phyloP scores from a whole-genome alignment of 2,797 vertebrate genomes.

The Molossus molossus region DNA sequence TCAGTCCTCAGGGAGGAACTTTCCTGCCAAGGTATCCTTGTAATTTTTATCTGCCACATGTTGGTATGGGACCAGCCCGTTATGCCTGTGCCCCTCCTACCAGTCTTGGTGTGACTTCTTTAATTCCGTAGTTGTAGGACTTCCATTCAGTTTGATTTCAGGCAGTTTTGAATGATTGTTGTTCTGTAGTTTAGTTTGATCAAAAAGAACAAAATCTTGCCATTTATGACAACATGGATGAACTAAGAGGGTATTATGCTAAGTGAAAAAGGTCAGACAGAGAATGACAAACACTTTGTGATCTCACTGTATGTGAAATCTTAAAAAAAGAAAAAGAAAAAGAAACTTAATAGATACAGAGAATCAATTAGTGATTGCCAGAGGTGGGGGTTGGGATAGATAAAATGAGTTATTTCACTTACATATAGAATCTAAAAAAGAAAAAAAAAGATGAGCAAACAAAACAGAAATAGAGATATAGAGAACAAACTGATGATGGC shows the following conservation, averaged over 20 bases:
- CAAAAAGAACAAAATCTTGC: too few species aligned
- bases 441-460: not conserved
- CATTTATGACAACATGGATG: not conserved
- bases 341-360: not conserved
- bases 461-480: not conserved
- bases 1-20: too few species aligned
- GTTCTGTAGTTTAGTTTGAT: too few species aligned
- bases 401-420: not conserved
- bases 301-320: not conserved
- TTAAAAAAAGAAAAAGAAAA: not conserved
- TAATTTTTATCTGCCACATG: too few species aligned
- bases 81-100: too few species aligned
- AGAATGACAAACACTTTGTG: not conserved
- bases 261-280: not conserved
- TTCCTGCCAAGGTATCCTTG: too few species aligned
- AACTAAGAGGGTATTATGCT: not conserved
- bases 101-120: too few species aligned
- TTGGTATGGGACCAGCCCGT: too few species aligned
- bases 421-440: not conserved
- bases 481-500: not conserved
- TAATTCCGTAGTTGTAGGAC: too few species aligned
- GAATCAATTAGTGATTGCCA: not conserved
- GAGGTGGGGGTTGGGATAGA: not conserved
- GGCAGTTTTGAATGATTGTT: too few species aligned
- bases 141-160: too few species aligned